Evolutionary conservation across 2,888 invertebrate genomes (phyloP).

Genomic region (Plebejus argus): DNA sequence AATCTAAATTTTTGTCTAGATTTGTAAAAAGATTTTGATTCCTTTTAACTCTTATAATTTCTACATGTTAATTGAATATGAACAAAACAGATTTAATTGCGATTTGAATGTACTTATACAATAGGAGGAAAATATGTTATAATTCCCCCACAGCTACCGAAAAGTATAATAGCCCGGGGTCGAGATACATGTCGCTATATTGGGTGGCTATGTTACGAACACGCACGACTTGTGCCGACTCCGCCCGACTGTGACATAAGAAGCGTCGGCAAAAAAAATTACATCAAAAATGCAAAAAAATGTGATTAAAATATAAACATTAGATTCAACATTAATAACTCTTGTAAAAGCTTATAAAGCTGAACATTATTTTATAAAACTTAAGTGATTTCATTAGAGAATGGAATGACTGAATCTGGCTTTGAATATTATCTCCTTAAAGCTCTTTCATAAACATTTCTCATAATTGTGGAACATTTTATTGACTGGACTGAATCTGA

Average conservation of each 20-base stretch:
- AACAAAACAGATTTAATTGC: background rate
- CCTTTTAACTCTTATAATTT: background rate
- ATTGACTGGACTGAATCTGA: too few relatives aligned
- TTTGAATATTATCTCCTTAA: too few relatives aligned
- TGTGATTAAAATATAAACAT: too few relatives aligned
- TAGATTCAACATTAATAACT: too few relatives aligned
- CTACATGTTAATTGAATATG: background rate
- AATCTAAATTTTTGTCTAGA: too few relatives aligned
- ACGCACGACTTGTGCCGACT: constrained; percentile 60
- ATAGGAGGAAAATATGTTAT: constrained; percentile 32
- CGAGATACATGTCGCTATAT: constrained; percentile 58
- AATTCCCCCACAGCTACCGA: constrained; percentile 33
- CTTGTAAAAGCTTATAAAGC: too few relatives aligned
- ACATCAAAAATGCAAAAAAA: background rate
- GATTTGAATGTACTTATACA: constrained; percentile 17
- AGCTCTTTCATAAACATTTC: too few relatives aligned
- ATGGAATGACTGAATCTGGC: too few relatives aligned
- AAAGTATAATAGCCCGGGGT: constrained; percentile 49
- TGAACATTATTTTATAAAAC: too few relatives aligned
- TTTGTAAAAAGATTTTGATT: background rate
- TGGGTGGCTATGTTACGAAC: constrained; percentile 64
- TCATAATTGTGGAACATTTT: too few relatives aligned
- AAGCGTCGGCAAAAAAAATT: constrained; percentile 45
- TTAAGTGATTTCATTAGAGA: too few relatives aligned
- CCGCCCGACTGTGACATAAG: constrained; percentile 61